Base-by-base conservation (phyloP, 2,888 invertebrate species). In the Morpho achilles region DNA sequence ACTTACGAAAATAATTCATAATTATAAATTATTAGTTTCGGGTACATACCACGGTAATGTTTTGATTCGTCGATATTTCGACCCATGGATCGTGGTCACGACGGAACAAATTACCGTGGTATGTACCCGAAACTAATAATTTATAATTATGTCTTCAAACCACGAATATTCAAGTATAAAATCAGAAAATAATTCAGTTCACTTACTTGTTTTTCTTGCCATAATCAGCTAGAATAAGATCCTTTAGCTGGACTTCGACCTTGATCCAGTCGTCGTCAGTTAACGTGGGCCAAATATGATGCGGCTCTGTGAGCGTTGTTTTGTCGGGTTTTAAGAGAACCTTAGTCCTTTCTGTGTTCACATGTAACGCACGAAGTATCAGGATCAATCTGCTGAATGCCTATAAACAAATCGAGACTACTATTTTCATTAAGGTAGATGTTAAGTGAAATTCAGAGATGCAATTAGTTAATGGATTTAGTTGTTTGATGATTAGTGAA, bases 191-290 rank as follows among this genome's bases (percentile, higher is more conserved):
- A 40, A 52, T 45, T 22, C 3, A 32, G 3, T 45, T 41, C 42
- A 80, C 92, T 91, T 70, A 95, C 95, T 99, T 99, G 92, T 99
- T 99, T 92, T 99, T 99, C 91, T 99, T 99, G 78, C 99, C 99
- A 73, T 99, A 99, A 90, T 99, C 99, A 50, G 99, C 99, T 56
- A 99, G 90, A 74, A 99, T 99, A 62, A 99, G 93, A 85, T 99
- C 99, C 80, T 99, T 99, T 23, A 99, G 92, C 75, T 98, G 98
- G 40, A 99, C 97, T 86, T 99, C 99, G 49, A 99, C 98, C 85
- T 99, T 99, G 80, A 99, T 98, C 99, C 99, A 99, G 87, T 99
- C 99, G 73, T 99, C 99, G 75, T 99, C 99, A 0, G 96, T 94
- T 7, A 99, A 91, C 0, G 98, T 97, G 0, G 99, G 99, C 99